These are phyloP conservation scores for Rallus limicola DNA, from an alignment of 2,113 vertebrate species.

Conservation along the genomic window DNA sequence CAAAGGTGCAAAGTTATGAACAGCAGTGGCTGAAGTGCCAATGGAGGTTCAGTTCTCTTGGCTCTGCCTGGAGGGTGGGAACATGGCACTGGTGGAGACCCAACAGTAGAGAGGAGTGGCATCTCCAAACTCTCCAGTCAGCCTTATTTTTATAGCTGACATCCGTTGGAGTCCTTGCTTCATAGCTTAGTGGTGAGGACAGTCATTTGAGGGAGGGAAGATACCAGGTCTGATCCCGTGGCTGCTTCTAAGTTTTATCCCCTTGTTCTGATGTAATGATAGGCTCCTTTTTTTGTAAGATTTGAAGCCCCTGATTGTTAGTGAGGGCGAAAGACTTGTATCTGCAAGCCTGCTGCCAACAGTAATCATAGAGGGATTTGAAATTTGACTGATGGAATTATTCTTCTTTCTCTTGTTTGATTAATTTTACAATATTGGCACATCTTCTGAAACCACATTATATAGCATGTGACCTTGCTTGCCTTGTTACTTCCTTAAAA, in stretches of 20 bases:
- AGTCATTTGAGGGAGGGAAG: background rate
- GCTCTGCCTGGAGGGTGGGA: background rate
- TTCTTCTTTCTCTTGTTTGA: background rate
- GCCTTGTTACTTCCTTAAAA: background rate
- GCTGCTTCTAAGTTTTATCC: background rate
- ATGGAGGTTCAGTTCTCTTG: background rate
- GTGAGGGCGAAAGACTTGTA: background rate
- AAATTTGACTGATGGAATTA: background rate
- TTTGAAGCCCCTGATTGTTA: background rate
- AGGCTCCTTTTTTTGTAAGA: background rate
- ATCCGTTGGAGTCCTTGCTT: background rate
- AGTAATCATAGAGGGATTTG: background rate
- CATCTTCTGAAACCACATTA: background rate
- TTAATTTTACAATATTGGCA: background rate
- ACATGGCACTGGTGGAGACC: background rate
- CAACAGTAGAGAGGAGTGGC: background rate
- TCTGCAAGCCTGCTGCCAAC: background rate
- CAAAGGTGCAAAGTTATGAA: background rate
- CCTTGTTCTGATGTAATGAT: background rate
- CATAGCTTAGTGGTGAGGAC: background rate
- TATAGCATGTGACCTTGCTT: background rate
- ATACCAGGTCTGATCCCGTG: background rate
- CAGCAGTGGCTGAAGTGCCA: background rate
- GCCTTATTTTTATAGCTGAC: background rate
- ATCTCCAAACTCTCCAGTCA: background rate